A percentile compares a stretch with the other conserved stretches of the same genome.
These are phyloP conservation scores for Aplidium turbinatum DNA, from an alignment of 23 tunicate genomes.

Conservation along the genomic window DNA sequence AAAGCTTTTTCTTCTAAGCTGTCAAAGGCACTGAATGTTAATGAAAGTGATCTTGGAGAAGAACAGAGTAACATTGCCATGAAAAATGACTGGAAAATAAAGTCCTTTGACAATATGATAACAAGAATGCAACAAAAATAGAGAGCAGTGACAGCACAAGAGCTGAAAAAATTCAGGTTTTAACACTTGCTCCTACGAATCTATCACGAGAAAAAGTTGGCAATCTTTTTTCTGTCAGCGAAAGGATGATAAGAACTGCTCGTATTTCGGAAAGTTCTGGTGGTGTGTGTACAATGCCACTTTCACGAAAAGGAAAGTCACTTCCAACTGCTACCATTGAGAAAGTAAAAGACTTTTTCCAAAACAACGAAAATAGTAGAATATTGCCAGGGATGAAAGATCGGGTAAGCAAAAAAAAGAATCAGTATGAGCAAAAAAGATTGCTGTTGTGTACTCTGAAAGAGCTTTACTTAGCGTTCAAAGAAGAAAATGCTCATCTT, in stretches of 20 bases:
- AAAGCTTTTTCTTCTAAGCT: not conserved
- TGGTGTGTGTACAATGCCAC: too few relatives aligned
- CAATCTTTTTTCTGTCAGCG: not conserved
- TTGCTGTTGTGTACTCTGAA: not conserved
- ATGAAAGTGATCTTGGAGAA: not conserved
- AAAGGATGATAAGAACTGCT: not conserved
- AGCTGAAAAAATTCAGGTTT: constrained; percentile 4
- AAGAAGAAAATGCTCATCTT: not conserved
- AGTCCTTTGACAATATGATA: not conserved
- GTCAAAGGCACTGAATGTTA: not conserved
- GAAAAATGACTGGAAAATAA: not conserved
- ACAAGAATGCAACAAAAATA: not conserved
- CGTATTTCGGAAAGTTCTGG: too few relatives aligned
- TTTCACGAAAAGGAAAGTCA: not conserved
- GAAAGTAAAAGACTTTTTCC: not conserved
- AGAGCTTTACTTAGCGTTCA: constrained; percentile 20
- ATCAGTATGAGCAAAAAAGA: constrained; percentile 1
- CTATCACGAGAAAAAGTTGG: not conserved
- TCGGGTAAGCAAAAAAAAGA: not conserved
- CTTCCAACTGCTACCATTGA: not conserved
- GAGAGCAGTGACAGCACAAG: not conserved
- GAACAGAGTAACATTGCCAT: not conserved
- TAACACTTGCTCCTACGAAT: not conserved
- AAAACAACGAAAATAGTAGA: constrained; percentile 4
- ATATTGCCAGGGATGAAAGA: constrained; percentile 19